Evolutionary conservation across 2,888 invertebrate genomes (phyloP), one percentile per base, ranked within the genome.

Genomic region (Cerastoderma edule): DNA sequence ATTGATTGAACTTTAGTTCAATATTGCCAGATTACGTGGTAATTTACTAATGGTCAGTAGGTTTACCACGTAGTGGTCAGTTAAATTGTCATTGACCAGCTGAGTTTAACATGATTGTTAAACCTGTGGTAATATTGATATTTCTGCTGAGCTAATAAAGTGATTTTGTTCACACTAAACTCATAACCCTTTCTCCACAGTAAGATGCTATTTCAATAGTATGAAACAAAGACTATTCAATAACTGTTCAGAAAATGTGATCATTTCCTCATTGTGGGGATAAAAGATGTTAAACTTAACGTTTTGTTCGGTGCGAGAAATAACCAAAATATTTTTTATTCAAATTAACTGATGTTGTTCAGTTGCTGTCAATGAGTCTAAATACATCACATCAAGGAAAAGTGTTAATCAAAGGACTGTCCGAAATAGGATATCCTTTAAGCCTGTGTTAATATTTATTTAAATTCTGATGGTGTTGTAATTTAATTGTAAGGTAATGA

Each of bases 81-180:
- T 19, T 48, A 19, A 19, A 22, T n/a, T 48, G 28, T n/a, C 30
- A 30, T 16, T 65, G 32, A 30, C 32, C 48, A 65, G 30, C 6
- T 10, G 65, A 44, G 46, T 65, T 30, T 28, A 65, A 46, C 46
- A 48, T 35, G 19, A 67, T 54, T 54, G 54, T 19, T 28, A 67
- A 67, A 22, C 39, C 44, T 75, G 72, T 75, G 66, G 75, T 69
- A 79, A 79, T 79, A 79, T 79, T 79, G 79, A 75, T 75, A 72
- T 79, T 72, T 56, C 68, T 35, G 33, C 67, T 56, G 69, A 63
- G 72, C 67, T 72, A 75, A 75, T 75, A 72, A 72, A 78, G 72
- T 72, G 64, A 72, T 68, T 66, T 57, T 56, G 48, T 72, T 64
- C 48, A 27, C 53, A 53, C 27, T 10, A 28, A 28, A 53, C 24